phyloP scores from a whole-genome alignment of 1,140 invertebrate genomes.

The Drosophila ficusphila region DNA sequence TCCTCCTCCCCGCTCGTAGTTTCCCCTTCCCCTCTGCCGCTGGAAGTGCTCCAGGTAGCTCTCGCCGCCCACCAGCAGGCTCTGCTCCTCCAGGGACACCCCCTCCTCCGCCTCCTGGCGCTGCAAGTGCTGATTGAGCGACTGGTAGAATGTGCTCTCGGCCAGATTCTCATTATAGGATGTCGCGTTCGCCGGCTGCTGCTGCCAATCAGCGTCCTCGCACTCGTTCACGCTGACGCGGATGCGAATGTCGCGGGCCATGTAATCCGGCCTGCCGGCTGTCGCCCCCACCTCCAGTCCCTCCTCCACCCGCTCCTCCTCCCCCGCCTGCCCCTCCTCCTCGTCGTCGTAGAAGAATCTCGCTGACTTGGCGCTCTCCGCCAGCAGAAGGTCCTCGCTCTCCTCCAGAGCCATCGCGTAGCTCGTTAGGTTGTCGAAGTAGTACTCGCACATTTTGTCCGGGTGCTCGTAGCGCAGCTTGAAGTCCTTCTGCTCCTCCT shows the following conservation, averaged over 20 bases:
- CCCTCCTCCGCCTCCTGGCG: conserved; percentile 51
- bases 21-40: conserved; percentile 52
- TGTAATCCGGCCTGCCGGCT: conserved; percentile 50
- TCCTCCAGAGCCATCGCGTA: conserved; percentile 66
- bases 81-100: conserved; percentile 12
- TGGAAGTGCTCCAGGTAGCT: conserved; percentile 79
- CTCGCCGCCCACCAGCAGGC: conserved; percentile 41
- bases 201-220: conserved; percentile 70
- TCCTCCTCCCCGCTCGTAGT: conserved; percentile 48
- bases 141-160: conserved; percentile 82
- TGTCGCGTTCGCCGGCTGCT: conserved; percentile 40
- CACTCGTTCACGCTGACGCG: conserved; percentile 72
- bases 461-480: conserved; percentile 81
- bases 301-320: not conserved
- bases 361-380: conserved; percentile 68
- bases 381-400: conserved; percentile 68
- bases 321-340: conserved; percentile 22
- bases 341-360: conserved; percentile 57
- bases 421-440: conserved; percentile 73
- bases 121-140: conserved; percentile 80
- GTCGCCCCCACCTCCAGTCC: not conserved
- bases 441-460: conserved; percentile 82
- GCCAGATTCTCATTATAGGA: conserved; percentile 80
- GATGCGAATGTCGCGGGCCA: conserved; percentile 66
- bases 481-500: conserved; percentile 29